A percentile compares a stretch with the other conserved stretches of the same genome.
These are phyloP conservation scores for Acyrthosiphon pisum DNA, from an alignment of 1,140 invertebrate genomes.

Conservation along the genomic window DNA sequence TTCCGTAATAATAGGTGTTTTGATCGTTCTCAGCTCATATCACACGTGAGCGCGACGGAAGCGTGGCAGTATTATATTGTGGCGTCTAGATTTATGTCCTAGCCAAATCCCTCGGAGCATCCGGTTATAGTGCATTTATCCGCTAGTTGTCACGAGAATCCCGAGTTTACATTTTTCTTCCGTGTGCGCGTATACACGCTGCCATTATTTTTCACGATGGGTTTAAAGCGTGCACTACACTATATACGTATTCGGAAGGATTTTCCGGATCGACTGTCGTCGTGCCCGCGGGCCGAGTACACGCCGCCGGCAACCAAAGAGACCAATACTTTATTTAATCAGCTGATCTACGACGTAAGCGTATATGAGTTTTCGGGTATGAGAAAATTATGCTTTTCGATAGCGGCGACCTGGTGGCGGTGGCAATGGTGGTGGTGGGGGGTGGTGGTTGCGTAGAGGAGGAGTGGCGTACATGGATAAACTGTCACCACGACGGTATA, in stretches of 20 bases:
- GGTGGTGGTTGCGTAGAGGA: neutral
- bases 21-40: neutral
- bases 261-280: neutral
- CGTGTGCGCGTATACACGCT: neutral
- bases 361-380: neutral
- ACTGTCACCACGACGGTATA: constrained; percentile 47
- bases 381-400: neutral
- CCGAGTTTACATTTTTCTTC: constrained; percentile 32
- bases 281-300: neutral
- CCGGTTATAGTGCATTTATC: constrained; percentile 26
- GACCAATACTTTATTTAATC: neutral
- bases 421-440: neutral
- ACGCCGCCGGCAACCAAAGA: neutral
- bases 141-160: constrained; percentile 30
- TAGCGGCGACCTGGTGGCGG: neutral
- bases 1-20: neutral
- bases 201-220: neutral
- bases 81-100: constrained; percentile 29
- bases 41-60: neutral
- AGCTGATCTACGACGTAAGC: neutral
- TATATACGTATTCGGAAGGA: neutral
- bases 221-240: neutral
- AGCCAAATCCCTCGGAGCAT: neutral
- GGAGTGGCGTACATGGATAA: neutral
- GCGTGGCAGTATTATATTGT: no score